Evolutionary conservation across 2,113 vertebrate species (phyloP).

Genomic region (Pollimyrus isidori): DNA sequence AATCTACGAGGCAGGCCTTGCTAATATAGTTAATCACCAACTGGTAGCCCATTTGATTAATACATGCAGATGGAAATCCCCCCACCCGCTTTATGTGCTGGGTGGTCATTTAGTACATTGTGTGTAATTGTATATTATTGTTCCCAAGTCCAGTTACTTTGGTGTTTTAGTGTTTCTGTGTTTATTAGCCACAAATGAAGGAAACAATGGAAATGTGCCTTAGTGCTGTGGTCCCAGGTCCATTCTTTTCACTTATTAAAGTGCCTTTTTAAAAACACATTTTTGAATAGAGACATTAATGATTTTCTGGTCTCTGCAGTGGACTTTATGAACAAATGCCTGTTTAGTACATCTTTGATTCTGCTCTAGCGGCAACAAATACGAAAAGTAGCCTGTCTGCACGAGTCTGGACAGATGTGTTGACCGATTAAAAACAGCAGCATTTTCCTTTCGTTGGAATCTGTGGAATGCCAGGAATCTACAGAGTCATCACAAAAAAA

Average conservation of each 20-base stretch:
- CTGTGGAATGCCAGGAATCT: constrained; percentile 13
- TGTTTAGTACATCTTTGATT: background rate
- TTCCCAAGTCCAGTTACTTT: background rate
- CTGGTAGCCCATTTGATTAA: background rate
- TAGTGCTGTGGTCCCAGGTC: background rate
- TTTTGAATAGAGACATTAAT: background rate
- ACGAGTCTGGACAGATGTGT: constrained; percentile 32
- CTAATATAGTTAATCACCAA: background rate
- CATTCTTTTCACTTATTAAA: background rate
- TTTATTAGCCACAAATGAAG: background rate
- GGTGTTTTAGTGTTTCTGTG: background rate
- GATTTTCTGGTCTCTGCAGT: background rate
- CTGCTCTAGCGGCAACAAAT: background rate
- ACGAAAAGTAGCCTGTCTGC: constrained; percentile 8
- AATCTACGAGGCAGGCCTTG: background rate
- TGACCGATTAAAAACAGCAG: constrained; percentile 22
- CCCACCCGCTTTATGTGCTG: background rate
- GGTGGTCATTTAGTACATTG: background rate
- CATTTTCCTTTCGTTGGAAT: constrained; percentile 30
- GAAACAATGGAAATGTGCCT: background rate
- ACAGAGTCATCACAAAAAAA: background rate
- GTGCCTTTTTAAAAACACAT: background rate
- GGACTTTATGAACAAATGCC: background rate
- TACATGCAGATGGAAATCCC: background rate
- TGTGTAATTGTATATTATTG: background rate